Base-by-base conservation (phyloP, 2,113 vertebrate species). In the Himantopus leucocephalus region DNA sequence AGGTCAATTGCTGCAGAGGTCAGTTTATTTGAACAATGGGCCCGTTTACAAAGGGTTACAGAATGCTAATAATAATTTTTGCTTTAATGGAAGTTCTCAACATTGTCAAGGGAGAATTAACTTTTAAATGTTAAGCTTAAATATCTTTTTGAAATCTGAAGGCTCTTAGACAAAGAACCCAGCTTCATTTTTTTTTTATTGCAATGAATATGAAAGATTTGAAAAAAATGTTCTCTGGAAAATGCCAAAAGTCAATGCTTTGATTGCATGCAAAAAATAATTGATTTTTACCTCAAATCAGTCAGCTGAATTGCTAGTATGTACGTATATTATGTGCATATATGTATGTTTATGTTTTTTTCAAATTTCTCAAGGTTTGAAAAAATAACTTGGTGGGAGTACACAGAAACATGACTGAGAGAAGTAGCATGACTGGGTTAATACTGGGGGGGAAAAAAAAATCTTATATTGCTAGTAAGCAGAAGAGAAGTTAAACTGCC, bases 1-100 rank as follows among this genome's bases (percentile, higher is more conserved):
- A 98, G 97, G 97, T 98, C 97, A 98, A 97, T 97, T 94, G 95
- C 96, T 93, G 94, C 74, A 84, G 97, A 98, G 97, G 94, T 97
- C 96, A 81, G 94, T 98, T 97, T 95, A 60, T 97, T 97, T 97
- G 97, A 98, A 97, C 97, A 97, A 96, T 94, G 96, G 74, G 75
- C 60, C 88, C 13, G 34, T 90, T 95, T 97, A 94, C 95, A 97
- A 97, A 97, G 97, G 96, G 96, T 93, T 97, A 96, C 97, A 91
- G 88, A 94, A 97, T 97, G 96, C 96, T 97, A 95, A 92, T 97
- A 96, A 97, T 97, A 83, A 93, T 94, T 98, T 96, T 86, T 85
- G 68, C 89, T 97, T 93, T 95, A 97, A 97, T 97, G 95, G 90
- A 97, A 95, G 78, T 88, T 94, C 92, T 98, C 95, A 93, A 58